Base-by-base conservation (phyloP, 2,888 invertebrate species). In the Tachina lurida region DNA sequence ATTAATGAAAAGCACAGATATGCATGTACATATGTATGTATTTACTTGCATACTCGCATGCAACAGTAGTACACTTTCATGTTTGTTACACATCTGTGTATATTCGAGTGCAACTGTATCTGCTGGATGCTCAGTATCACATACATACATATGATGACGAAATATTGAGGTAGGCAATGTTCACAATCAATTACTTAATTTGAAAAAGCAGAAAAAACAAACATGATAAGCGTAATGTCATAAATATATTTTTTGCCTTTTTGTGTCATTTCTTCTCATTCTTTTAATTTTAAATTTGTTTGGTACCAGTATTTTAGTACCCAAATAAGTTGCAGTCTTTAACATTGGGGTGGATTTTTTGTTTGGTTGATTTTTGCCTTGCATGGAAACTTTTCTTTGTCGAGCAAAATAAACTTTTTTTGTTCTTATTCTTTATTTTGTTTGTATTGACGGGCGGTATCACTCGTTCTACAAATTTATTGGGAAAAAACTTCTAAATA, bases 151-250 rank as follows among this genome's bases (percentile, higher is more conserved):
- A 17, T 45, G 54, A 78, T 71, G 70, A 78, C 54, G 41, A 74
- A 68, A 77, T 77, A 62, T 84, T 84, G 84, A 84, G 84, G 84
- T 81, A 84, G 84, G 84, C 41, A 60, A 80, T 84, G 80, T 54
- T 52, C 22, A 58, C 71, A 73, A 41, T 22, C 22, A 65, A 54
- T 75, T 60, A 60, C 17, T 65, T 76, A 65, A 47, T 76, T 56
- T 45, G 2, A 31, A 75, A 63, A 54, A 39, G 22, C 45, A 49
- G n/a, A 52, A 62, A 43, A 45, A 10, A 49, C 17, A 62, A 74
- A 39, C 41, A 39, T 43, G 63, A 75, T 65, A 65, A 75, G 54
- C 65, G 65, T 10, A 49, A 47, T 31, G 12, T 45, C 41, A 45
- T 58, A 54, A 13, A 17, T 65, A 60, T 31, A 12, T 49, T 63